Evolutionary conservation across 2,797 vertebrate species (phyloP).

Genomic region (Acipenser ruthenus): DNA sequence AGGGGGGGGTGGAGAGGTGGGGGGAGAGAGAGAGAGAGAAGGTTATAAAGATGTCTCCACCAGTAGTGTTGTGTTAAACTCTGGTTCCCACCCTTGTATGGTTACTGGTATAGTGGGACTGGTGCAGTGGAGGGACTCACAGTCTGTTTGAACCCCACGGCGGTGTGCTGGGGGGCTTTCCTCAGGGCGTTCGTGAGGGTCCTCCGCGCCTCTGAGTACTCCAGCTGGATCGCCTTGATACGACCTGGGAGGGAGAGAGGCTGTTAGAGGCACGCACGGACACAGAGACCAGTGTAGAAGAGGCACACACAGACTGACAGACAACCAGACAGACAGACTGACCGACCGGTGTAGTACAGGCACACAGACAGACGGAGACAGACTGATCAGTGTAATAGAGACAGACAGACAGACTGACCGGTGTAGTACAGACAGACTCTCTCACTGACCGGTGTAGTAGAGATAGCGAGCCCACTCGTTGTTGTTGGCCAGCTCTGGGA

Average conservation of each 20-base stretch:
- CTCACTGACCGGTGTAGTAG: constrained; percentile 68
- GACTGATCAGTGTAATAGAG: not conserved
- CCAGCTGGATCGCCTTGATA: constrained; percentile 95
- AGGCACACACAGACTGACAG: not conserved
- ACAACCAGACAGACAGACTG: too few species aligned
- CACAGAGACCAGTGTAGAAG: not conserved
- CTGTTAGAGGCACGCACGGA: not conserved
- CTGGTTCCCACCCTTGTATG: too few species aligned
- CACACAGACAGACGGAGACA: not conserved
- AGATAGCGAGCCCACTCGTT: constrained; percentile 96
- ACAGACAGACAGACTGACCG: not conserved
- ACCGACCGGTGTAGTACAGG: not conserved
- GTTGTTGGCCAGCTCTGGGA: constrained; percentile 93
- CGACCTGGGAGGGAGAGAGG: constrained; percentile 58
- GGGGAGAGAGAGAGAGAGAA: not conserved
- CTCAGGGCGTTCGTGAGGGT: constrained; percentile 91
- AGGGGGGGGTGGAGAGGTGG: not conserved
- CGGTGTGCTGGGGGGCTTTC: constrained; percentile 91
- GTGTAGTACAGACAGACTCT: too few species aligned
- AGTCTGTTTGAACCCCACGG: constrained; percentile 93
- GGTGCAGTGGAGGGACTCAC: constrained; percentile 42
- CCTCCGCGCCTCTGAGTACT: constrained; percentile 84
- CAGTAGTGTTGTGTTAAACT: too few species aligned
- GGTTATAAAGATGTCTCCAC: not conserved
- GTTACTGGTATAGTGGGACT: not conserved